Base-by-base conservation (phyloP, 37 sponge, comb jelly and placozoan genomes). In the Eunapius fragilis region DNA sequence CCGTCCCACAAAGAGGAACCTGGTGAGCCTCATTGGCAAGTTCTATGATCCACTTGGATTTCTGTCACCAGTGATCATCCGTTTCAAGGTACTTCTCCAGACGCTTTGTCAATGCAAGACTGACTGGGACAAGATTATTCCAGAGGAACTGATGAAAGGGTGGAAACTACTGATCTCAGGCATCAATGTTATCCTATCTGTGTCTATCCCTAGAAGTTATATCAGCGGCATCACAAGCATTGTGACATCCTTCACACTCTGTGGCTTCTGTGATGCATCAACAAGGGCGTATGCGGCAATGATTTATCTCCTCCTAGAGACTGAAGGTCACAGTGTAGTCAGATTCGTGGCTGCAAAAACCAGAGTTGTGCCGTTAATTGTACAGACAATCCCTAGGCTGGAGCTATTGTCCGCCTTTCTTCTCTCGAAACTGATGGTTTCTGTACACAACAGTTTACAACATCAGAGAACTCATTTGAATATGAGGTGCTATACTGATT, bases 251-350 rank as follows among this genome's bases (percentile, higher is more conserved):
- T 31, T 25, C 27, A 38, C 25, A 24, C 76, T 77, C 28, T 28
- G 30, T 33, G 86, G 78, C 25, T 85, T 85, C 38, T 85, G 86
- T 85, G 86, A 85, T 68, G 78, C 78, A 17, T 85, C 86, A 2
- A 76, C 58, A 31, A 34, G 31, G 68, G 86, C 86, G 7, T 47
- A 31, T 69, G 83, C 41, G 12, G 81, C 81, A 34, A 70, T 80
- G 71, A 34, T 80, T 10, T 82, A 82, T 48, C 23, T 77, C 31
- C 33, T 13, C 47, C 19, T 50, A 28, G 28, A 77, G 30, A 9
- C 84, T 30, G 68, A 11, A 27, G 19, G 75, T 36, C 34, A 34
- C 23, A 34, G 25, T 36, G 23, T 70, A 25, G 38, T 49, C 28
- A 73, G 47, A 6, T 77, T 85, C 28, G 26, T 85, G 25, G 70